Percentiles rank a stretch among this genome's conserved stretches.
Conservation (phyloP, 2,113 vertebrate species). For the Aleadryas rufinucha region DNA sequence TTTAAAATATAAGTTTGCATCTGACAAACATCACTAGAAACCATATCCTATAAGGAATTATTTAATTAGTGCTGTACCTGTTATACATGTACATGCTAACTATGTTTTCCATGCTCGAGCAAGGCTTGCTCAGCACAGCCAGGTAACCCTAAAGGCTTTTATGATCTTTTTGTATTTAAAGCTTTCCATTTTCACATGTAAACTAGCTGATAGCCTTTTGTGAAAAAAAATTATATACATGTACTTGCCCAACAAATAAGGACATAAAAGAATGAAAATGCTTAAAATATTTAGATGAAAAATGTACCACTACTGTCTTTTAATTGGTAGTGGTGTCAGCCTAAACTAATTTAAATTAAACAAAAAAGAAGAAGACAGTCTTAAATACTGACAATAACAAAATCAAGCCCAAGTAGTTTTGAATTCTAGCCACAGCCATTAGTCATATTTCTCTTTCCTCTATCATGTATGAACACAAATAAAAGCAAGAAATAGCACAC, state of each 20-base stretch:
- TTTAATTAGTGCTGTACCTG: background rate
- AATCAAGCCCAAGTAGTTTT: background rate
- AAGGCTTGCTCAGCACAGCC: background rate
- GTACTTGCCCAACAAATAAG: background rate
- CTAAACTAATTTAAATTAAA: background rate
- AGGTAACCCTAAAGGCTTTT: background rate
- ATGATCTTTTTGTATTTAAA: background rate
- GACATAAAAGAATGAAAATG: background rate
- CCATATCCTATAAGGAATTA: background rate
- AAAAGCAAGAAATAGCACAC: background rate
- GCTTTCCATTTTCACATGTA: background rate
- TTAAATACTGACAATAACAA: background rate
- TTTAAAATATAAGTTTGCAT: background rate
- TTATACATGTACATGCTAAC: background rate
- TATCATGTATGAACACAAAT: background rate
- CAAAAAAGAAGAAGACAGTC: background rate
- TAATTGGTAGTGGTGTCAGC: background rate
- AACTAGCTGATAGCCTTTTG: background rate
- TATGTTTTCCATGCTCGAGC: background rate
- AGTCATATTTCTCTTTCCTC: background rate
- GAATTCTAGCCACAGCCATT: background rate
- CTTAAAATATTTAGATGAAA: background rate
- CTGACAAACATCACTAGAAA: background rate
- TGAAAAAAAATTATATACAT: background rate
- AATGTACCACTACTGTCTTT: background rate